These are phyloP conservation scores for Sycophaga agraensis DNA, from an alignment of 1,140 invertebrate species.

Conservation along the genomic window DNA sequence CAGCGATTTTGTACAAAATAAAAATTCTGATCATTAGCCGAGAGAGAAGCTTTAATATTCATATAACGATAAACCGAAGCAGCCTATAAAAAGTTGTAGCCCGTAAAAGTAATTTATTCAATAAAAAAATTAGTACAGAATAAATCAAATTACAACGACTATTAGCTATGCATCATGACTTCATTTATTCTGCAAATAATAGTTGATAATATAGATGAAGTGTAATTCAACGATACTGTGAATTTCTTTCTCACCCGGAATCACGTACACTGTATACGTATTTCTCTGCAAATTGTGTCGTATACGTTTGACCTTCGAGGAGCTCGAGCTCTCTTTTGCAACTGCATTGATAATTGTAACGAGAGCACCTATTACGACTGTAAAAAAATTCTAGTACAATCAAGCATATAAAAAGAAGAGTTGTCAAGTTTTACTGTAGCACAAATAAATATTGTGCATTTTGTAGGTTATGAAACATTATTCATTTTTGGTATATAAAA, in stretches of 20 bases:
- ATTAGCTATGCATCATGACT: background rate
- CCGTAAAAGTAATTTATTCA: background rate
- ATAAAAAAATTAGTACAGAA: background rate
- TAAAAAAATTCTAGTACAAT: background rate
- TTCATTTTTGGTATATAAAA: no score
- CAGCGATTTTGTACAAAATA: no score
- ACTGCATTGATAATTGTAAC: slow-evolving; percentile 24
- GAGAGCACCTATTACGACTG: slow-evolving; percentile 10
- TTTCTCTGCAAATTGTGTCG: slow-evolving; percentile 10
- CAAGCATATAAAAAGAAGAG: no score
- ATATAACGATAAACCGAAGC: no score
- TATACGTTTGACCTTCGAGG: slow-evolving; percentile 11
- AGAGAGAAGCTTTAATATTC: no score
- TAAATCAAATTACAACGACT: background rate
- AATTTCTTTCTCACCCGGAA: slow-evolving; percentile 1
- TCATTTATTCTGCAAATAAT: background rate
- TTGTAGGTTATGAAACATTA: no score
- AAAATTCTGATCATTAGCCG: no score
- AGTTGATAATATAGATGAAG: background rate
- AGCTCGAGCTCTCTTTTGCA: slow-evolving; percentile 4
- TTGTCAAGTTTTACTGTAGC: background rate
- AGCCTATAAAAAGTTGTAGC: background rate
- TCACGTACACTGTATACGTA: background rate
- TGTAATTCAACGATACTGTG: slow-evolving; percentile 15
- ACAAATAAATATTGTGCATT: no score